A percentile compares a stretch with the other conserved stretches of the same genome.
Evolutionary conservation across 2,888 invertebrate genomes (phyloP).

Genomic region (Ceriagrion tenellum): DNA sequence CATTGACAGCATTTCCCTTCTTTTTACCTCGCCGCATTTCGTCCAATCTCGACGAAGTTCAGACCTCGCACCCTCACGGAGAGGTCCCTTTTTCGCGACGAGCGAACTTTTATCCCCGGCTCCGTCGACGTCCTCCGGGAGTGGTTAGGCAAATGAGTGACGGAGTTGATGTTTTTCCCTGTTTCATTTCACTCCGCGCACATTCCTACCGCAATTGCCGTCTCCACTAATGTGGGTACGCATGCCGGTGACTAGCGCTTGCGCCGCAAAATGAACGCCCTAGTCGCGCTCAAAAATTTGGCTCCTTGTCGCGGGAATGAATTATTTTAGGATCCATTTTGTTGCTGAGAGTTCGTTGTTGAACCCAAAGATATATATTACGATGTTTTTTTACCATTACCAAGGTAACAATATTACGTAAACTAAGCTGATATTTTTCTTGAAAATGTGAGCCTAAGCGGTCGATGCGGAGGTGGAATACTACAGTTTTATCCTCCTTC

Average conservation of each 20-base stretch:
- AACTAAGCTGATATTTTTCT: too few species aligned
- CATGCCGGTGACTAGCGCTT: background rate
- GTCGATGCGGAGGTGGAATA: too few species aligned
- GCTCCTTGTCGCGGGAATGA: too few species aligned
- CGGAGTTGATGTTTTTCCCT: background rate
- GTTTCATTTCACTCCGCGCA: background rate
- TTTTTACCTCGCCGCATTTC: background rate
- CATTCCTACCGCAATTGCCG: background rate
- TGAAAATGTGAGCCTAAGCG: too few species aligned
- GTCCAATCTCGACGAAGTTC: background rate
- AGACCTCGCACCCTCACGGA: background rate
- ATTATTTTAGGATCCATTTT: too few species aligned
- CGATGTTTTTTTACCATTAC: background rate
- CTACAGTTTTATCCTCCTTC: too few species aligned
- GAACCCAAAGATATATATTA: too few species aligned
- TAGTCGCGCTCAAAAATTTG: too few species aligned
- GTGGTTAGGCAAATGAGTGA: slow-evolving; percentile 32
- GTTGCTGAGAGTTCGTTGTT: too few species aligned
- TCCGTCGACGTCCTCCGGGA: slow-evolving; percentile 16
- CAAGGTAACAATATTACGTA: too few species aligned
- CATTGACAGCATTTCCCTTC: background rate
- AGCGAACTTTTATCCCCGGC: background rate
- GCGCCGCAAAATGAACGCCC: background rate
- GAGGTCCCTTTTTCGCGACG: background rate
- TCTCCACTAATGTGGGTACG: background rate